These are phyloP conservation scores for Nowickia ferox DNA, from an alignment of 2,888 invertebrate species.

Conservation along the genomic window DNA sequence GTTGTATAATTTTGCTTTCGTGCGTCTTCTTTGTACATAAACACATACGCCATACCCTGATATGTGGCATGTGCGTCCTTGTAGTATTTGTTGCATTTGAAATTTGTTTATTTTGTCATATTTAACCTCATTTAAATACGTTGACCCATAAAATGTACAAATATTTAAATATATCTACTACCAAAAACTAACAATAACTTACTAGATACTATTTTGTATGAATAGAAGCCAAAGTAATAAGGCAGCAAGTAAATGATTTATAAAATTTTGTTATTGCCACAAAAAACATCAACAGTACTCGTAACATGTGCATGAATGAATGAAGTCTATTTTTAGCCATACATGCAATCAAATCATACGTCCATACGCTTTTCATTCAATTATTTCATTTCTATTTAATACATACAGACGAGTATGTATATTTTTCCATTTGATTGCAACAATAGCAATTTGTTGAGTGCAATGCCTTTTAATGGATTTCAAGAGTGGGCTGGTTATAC, in stretches of 20 bases:
- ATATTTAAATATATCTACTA: conserved; percentile 8
- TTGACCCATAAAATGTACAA: conserved; percentile 69
- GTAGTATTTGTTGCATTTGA: conserved; percentile 62
- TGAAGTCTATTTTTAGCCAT: conserved; percentile 61
- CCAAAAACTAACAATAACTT: not conserved
- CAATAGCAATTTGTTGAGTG: conserved; percentile 29
- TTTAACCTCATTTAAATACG: conserved; percentile 68
- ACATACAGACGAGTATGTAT: not conserved
- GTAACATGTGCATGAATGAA: conserved; percentile 42
- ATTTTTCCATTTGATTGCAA: conserved; percentile 12
- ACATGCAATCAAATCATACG: conserved; percentile 40
- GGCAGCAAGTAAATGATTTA: conserved; percentile 1
- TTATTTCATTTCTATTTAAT: conserved; percentile 22
- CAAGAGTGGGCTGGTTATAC: not conserved
- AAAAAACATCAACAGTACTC: conserved; percentile 10
- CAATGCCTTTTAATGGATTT: conserved; percentile 21
- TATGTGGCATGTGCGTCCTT: conserved; percentile 34
- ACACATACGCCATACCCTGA: too few species aligned
- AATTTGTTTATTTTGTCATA: conserved; percentile 66
- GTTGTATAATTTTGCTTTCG: conserved; percentile 21
- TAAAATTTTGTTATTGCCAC: conserved; percentile 4
- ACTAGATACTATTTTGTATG: not conserved
- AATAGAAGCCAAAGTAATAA: not conserved
- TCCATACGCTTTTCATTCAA: conserved; percentile 22
- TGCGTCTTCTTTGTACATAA: not conserved